These are phyloP conservation scores for Polypedilum vanderplanki DNA, from an alignment of 1,140 invertebrate species.

Conservation along the genomic window DNA sequence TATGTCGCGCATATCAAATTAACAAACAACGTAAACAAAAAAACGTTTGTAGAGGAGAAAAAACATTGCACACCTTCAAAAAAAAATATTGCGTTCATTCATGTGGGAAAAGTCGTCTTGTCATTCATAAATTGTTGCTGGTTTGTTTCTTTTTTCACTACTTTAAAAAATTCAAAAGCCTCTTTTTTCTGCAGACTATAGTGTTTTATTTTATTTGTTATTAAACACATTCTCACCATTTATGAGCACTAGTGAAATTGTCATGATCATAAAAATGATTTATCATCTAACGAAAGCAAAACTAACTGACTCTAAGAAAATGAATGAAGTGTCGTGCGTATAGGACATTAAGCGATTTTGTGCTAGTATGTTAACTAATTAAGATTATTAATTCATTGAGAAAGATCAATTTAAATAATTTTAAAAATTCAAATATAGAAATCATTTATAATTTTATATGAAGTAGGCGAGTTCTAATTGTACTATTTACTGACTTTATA, in stretches of 20 bases:
- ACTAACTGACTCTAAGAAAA: neutral
- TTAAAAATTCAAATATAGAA: too few relatives aligned
- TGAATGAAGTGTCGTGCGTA: neutral
- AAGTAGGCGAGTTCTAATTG: too few relatives aligned
- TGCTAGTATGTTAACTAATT: too few relatives aligned
- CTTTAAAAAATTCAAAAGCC: neutral
- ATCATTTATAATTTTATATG: too few relatives aligned
- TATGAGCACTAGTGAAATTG: neutral
- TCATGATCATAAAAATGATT: neutral
- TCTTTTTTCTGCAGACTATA: neutral
- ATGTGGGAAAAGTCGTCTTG: neutral
- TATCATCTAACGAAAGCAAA: constrained; percentile 13
- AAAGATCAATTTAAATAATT: too few relatives aligned
- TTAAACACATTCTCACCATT: constrained; percentile 9
- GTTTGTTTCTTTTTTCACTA: neutral
- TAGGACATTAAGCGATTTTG: too few relatives aligned
- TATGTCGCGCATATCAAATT: constrained; percentile 21
- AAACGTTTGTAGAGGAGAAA: neutral
- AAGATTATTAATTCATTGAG: too few relatives aligned
- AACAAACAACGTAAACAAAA: constrained; percentile 22
- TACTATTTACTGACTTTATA: too few relatives aligned
- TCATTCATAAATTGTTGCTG: neutral
- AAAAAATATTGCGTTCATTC: neutral
- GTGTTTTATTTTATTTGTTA: neutral
- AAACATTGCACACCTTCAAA: constrained; percentile 20